Conservation (phyloP, 2,113 vertebrate genomes). For the Gymnobelideus leadbeateri region DNA sequence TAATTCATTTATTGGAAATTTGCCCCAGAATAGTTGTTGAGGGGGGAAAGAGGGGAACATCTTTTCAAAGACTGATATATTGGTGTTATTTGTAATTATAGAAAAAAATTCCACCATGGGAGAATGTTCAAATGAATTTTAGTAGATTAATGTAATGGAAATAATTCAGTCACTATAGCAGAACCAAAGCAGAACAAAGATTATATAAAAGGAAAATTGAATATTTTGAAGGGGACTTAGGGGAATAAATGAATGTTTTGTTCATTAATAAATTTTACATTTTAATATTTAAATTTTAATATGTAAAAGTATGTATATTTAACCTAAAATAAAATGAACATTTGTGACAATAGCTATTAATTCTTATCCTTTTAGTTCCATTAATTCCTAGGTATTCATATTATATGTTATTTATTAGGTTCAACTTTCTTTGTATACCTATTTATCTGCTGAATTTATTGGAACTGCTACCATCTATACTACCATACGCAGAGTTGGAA, state of each 20-base stretch:
- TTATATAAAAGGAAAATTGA: not conserved
- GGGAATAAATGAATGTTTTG: not conserved
- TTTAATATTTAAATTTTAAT: not conserved
- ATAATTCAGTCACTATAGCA: not conserved
- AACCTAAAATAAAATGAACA: slow-evolving; percentile 34
- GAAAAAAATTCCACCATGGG: not conserved
- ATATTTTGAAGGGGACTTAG: not conserved
- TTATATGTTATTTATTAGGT: slow-evolving; percentile 84
- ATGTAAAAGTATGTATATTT: slow-evolving; percentile 30
- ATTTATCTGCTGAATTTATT: slow-evolving; percentile 97
- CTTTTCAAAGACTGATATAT: not conserved
- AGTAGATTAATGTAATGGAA: not conserved
- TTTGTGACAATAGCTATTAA: not conserved
- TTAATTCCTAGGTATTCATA: slow-evolving; percentile 8
- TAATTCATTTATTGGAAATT: not conserved
- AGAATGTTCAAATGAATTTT: not conserved
- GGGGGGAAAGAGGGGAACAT: not conserved
- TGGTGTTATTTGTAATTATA: not conserved
- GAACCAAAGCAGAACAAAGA: not conserved
- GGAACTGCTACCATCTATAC: slow-evolving; percentile 96
- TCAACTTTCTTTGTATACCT: slow-evolving; percentile 95
- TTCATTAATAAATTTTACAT: not conserved
- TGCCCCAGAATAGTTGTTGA: not conserved
- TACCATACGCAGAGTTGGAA: slow-evolving; percentile 96
- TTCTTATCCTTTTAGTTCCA: slow-evolving; percentile 19